Base-by-base conservation (phyloP, 2,113 vertebrate genomes). In the Amazona guildingii region DNA sequence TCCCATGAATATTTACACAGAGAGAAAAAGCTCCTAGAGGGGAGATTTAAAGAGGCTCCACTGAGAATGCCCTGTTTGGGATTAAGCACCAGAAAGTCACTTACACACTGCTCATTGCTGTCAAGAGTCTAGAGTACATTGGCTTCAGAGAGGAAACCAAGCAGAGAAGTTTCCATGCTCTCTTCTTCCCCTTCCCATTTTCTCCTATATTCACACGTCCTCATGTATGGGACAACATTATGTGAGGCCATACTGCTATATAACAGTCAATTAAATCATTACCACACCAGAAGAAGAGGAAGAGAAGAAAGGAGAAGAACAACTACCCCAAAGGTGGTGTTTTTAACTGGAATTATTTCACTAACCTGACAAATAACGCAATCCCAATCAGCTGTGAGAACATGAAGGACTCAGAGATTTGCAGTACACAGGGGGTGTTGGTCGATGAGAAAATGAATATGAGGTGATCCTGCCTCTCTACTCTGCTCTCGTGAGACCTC, bases 1-100 rank as follows among this genome's bases (percentile, higher is more conserved):
- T 88, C 18, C 88, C 68, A 83, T 94, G 88, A 96, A 95, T 91
- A 96, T 92, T 96, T 96, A 92, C 85, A 76, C 2, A 2, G 83
- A 79, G 78, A 87, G 78, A 75, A 90, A 94, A 94, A 82, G 37
- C 78, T 95, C 74, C 95, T 89, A 43, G 66, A 92, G 78, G 75
- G 4, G 1, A 85, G 39, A 85, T 93, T 94, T 92, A 86, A 88
- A 84, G 61, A 78, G 9, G 21, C 29, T 95, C 92, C 78, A 33
- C 48, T 46, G 94, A 89, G 84, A 93, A 92, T 69, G 37, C 37
- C 51, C 61, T 81, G 46, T 39, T 92, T 92, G 92, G 81, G 92
- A 81, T 85, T 68, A 95, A 94, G 89, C 61, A 89, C 73, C 80
- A 91, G 86, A 91, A 91, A 78, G 89, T 43, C 83, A 63, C 77